Percentiles rank a stretch among this genome's conserved stretches.
phyloP scores from a whole-genome alignment of 2,888 invertebrate genomes.

The Pristionchus mayeri region DNA sequence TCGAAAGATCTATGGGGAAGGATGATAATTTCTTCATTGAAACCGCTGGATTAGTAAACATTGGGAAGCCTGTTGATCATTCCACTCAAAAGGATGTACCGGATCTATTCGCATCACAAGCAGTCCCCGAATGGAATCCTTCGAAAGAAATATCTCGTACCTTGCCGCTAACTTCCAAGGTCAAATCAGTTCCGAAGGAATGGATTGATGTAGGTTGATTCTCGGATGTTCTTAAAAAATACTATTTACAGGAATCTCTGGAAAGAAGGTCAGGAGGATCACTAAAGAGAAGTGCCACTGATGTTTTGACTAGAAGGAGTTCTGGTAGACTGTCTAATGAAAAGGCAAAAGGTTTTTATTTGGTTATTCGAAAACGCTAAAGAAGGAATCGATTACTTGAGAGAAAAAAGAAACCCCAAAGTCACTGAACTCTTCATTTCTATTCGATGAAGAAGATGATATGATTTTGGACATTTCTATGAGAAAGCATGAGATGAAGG shows the following conservation, averaged over 20 bases:
- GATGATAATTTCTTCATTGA: constrained; percentile 42
- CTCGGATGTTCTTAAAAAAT: neutral
- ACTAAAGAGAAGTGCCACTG: neutral
- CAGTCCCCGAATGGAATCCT: constrained; percentile 29
- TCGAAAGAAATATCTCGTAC: neutral
- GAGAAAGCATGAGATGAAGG: neutral
- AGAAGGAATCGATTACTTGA: neutral
- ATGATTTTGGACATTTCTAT: neutral
- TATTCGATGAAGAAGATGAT: constrained; percentile 41
- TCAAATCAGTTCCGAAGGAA: constrained; percentile 9
- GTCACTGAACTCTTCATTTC: neutral
- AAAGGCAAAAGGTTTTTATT: neutral
- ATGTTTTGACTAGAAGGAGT: neutral
- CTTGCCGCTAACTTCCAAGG: neutral
- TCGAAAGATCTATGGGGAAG: neutral
- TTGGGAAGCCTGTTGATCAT: constrained; percentile 28
- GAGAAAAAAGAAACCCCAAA: constrained; percentile 15
- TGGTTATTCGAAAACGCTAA: too few species aligned
- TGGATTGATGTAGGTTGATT: constrained; percentile 2
- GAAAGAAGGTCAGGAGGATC: neutral
- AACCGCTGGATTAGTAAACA: constrained; percentile 27
- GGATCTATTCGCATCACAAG: constrained; percentile 46
- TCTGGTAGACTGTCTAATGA: constrained; percentile 8
- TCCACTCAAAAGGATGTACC: constrained; percentile 20
- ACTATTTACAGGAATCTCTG: neutral